A percentile compares a stretch with the other conserved stretches of the same genome.
phyloP scores from a whole-genome alignment of 2,888 invertebrate species.

The Tachina lurida region DNA sequence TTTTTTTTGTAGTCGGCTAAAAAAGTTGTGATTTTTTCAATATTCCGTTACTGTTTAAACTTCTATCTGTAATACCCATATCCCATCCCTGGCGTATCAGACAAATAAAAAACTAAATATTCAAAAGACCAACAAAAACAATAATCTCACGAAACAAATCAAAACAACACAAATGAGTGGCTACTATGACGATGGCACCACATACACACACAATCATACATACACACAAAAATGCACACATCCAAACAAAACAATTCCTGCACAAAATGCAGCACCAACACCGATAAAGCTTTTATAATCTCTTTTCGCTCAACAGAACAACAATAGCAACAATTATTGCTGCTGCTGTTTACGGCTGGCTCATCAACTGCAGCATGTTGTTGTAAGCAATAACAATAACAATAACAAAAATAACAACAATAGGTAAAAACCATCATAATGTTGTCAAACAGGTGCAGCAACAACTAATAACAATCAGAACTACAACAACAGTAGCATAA shows the following conservation, averaged over 20 bases:
- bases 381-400: constrained; percentile 44
- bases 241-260: neutral
- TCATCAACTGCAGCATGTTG: constrained; percentile 53
- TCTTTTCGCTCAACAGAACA: constrained; percentile 38
- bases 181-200: constrained; percentile 20
- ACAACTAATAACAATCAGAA: constrained; percentile 69
- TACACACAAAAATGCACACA: neutral
- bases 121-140: constrained; percentile 26
- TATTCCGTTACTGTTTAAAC: neutral
- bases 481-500: constrained; percentile 39
- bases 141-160: constrained; percentile 66
- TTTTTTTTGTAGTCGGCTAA: too few species aligned
- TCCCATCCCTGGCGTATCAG: neutral
- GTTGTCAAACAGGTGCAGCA: constrained; percentile 72
- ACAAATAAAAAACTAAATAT: constrained; percentile 22
- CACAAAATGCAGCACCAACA: constrained; percentile 24
- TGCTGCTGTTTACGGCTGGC: constrained; percentile 55
- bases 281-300: constrained; percentile 34
- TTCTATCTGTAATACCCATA: neutral
- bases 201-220: neutral
- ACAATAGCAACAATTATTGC: constrained; percentile 48
- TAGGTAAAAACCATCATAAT: constrained; percentile 50
- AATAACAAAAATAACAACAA: constrained; percentile 13
- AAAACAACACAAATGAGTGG: constrained; percentile 47
- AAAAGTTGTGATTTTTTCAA: neutral